phyloP scores from a whole-genome alignment of 2,797 vertebrate species.

The Sylvia borin region DNA sequence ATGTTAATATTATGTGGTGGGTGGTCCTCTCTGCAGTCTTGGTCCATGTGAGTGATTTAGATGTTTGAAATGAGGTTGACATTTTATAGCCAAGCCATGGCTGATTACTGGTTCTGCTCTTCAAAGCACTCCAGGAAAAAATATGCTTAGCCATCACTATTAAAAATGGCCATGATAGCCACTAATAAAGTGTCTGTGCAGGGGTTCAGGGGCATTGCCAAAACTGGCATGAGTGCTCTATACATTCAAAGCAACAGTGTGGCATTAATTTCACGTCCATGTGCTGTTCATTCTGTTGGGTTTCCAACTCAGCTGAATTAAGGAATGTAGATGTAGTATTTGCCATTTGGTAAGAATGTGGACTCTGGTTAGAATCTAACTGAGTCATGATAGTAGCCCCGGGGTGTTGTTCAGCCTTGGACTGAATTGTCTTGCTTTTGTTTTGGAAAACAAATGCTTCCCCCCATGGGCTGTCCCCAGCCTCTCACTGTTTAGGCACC shows the following conservation, averaged over 20 bases:
- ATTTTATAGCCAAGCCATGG: constrained; percentile 59
- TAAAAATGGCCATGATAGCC: constrained; percentile 14
- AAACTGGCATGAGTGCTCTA: neutral
- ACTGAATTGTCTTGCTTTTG: neutral
- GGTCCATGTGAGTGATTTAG: constrained; percentile 55
- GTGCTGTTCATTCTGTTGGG: neutral
- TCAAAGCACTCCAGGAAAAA: constrained; percentile 39
- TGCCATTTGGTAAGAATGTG: neutral
- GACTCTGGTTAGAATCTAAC: neutral
- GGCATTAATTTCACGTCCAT: neutral
- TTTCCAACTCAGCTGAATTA: neutral
- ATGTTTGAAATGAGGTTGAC: constrained; percentile 30
- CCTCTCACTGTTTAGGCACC: neutral
- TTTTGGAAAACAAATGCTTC: neutral
- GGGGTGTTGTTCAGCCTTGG: neutral
- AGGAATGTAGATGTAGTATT: neutral
- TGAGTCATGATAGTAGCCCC: neutral
- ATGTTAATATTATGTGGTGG: constrained; percentile 56
- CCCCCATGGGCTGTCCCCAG: neutral
- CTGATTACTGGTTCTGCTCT: constrained; percentile 39
- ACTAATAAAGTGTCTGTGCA: constrained; percentile 22
- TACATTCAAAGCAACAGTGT: neutral
- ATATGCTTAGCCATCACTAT: constrained; percentile 40
- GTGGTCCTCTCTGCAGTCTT: constrained; percentile 35
- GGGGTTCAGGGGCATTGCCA: neutral